Percentiles rank a stretch among this genome's conserved stretches.
Conservation (phyloP, 2,888 invertebrate species). For the Drosophila robusta region DNA sequence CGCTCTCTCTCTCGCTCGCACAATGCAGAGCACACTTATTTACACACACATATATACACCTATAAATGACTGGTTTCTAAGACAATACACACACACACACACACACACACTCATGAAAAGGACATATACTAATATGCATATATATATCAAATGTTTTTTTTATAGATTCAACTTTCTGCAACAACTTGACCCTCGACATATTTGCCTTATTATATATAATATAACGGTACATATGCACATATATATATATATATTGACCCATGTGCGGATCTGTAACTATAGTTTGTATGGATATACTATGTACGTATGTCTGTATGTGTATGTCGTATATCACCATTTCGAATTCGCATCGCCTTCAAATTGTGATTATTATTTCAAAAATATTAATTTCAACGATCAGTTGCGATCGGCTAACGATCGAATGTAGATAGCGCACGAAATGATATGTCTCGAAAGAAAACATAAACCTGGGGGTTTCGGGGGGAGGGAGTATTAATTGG, state of each 20-base stretch:
- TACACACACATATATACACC: constrained; percentile 20
- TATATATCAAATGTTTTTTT: constrained; percentile 2
- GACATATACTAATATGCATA: constrained; percentile 10
- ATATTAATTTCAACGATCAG: constrained; percentile 31
- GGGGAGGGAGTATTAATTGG: constrained; percentile 4
- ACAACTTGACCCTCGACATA: constrained; percentile 49
- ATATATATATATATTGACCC: background rate
- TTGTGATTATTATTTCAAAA: constrained; percentile 41
- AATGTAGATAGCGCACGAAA: constrained; percentile 27
- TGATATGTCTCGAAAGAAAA: constrained; percentile 28
- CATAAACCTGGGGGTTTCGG: background rate
- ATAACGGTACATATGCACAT: constrained; percentile 46
- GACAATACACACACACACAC: constrained; percentile 58
- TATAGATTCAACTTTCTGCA: constrained; percentile 18
- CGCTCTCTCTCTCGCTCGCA: constrained; percentile 14
- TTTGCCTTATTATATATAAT: constrained; percentile 81
- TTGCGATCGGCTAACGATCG: constrained; percentile 9
- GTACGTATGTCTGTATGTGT: constrained; percentile 22
- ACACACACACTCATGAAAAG: constrained; percentile 16
- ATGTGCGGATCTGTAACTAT: constrained; percentile 34
- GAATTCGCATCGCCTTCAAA: constrained; percentile 28
- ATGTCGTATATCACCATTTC: constrained; percentile 17
- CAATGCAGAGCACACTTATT: constrained; percentile 19
- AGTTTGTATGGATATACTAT: constrained; percentile 40
- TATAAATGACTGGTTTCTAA: constrained; percentile 69